phyloP scores from a whole-genome alignment of 1,140 invertebrate species.

The Halesus radiatus region DNA sequence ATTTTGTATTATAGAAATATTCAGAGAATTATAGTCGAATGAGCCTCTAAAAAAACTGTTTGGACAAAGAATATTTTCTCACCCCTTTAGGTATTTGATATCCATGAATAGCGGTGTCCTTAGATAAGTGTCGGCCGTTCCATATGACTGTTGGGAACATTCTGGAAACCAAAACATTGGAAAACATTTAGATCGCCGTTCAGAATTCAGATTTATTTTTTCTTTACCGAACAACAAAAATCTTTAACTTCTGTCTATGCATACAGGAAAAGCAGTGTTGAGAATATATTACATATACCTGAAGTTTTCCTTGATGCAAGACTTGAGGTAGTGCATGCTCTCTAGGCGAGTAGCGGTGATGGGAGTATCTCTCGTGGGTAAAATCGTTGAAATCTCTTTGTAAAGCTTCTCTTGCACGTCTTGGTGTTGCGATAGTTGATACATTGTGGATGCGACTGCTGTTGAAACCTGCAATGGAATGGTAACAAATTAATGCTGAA shows the following conservation, averaged over 20 bases:
- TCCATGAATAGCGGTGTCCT: slow-evolving; percentile 84
- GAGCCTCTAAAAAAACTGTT: too few relatives aligned
- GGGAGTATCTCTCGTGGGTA: slow-evolving; percentile 69
- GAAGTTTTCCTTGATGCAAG: slow-evolving; percentile 90
- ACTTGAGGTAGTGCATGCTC: slow-evolving; percentile 84
- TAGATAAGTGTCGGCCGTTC: slow-evolving; percentile 83
- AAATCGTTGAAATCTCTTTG: slow-evolving; percentile 73
- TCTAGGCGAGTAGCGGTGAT: slow-evolving; percentile 77
- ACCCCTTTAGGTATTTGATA: slow-evolving; percentile 92
- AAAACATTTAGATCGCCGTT: too few relatives aligned
- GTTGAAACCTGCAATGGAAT: slow-evolving; percentile 79
- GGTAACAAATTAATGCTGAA: neutral
- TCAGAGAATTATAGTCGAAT: too few relatives aligned
- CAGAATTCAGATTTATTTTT: too few relatives aligned
- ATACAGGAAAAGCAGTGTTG: too few relatives aligned
- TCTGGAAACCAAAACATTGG: slow-evolving; percentile 66
- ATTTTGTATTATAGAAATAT: too few relatives aligned
- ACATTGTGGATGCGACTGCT: slow-evolving; percentile 82
- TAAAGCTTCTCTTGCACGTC: slow-evolving; percentile 82
- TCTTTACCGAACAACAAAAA: too few relatives aligned
- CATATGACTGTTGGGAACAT: slow-evolving; percentile 91
- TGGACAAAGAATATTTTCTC: slow-evolving; percentile 61
- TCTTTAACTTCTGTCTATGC: too few relatives aligned
- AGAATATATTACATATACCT: slow-evolving; percentile 78
- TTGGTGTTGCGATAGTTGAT: slow-evolving; percentile 82